Percentiles rank a stretch among this genome's conserved stretches.
These are phyloP conservation scores for Ganaspis sp. DNA, from an alignment of 1,140 invertebrate species.

Conservation along the genomic window DNA sequence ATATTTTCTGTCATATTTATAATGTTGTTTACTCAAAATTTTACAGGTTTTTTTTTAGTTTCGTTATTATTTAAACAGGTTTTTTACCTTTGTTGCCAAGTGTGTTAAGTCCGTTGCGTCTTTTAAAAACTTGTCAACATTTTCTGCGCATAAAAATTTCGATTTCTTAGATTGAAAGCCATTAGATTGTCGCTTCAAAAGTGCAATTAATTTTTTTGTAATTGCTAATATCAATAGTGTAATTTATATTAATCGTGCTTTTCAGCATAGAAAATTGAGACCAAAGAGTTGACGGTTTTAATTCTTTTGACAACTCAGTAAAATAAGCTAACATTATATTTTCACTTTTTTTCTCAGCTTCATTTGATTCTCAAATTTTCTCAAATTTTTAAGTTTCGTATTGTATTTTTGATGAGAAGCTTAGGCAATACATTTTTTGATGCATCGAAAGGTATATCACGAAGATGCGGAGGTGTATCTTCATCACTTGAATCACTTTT, in stretches of 20 bases:
- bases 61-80: neutral
- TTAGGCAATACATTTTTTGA: too few relatives aligned
- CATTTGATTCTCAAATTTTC: neutral
- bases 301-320: neutral
- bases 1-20: too few relatives aligned
- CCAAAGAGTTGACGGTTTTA: conserved; percentile 31
- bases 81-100: conserved; percentile 33
- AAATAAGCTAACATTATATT: conserved; percentile 19
- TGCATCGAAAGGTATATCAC: too few relatives aligned
- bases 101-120: conserved; percentile 29
- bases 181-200: conserved; percentile 33
- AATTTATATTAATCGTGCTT: too few relatives aligned
- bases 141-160: conserved; percentile 15
- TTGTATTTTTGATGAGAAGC: too few relatives aligned
- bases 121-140: conserved; percentile 21
- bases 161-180: conserved; percentile 31
- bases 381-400: too few relatives aligned
- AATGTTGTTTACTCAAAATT: too few relatives aligned
- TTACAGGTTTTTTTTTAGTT: neutral
- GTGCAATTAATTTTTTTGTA: conserved; percentile 33
- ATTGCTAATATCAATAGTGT: too few relatives aligned
- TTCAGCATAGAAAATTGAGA: conserved; percentile 33
- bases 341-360: neutral
- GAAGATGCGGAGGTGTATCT: too few relatives aligned
- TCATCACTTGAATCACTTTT: too few relatives aligned